phyloP scores from a whole-genome alignment of 2,888 invertebrate genomes.

The Andrena dorsata region DNA sequence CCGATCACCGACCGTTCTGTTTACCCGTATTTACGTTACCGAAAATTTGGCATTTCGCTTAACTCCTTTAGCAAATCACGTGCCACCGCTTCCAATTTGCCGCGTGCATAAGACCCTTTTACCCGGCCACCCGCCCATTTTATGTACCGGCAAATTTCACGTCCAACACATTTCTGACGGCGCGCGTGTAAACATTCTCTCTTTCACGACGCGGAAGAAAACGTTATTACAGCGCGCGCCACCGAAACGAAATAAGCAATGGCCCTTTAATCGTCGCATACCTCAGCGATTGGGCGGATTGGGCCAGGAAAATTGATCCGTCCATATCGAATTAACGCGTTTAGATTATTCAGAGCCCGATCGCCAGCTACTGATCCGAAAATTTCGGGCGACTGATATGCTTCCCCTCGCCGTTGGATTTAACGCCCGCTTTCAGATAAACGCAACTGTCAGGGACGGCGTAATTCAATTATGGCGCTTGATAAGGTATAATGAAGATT shows the following conservation, averaged over 20 bases:
- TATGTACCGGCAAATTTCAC: background rate
- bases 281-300: background rate
- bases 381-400: background rate
- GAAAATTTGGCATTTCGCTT: constrained; percentile 37
- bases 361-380: background rate
- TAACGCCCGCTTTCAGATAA: background rate
- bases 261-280: too few species aligned
- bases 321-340: background rate
- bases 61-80: constrained; percentile 42
- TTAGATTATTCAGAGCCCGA: constrained; percentile 4
- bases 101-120: constrained; percentile 26
- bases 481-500: background rate
- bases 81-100: constrained; percentile 39
- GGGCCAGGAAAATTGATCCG: background rate
- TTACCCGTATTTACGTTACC: constrained; percentile 25
- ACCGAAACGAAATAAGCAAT: too few species aligned
- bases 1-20: constrained; percentile 16
- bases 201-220: background rate
- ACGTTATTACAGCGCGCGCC: constrained; percentile 4
- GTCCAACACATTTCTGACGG: constrained; percentile 16
- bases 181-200: background rate
- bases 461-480: background rate
- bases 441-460: background rate
- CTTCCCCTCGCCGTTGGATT: background rate
- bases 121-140: constrained; percentile 18